A percentile compares a stretch with the other conserved stretches of the same genome.
These are phyloP conservation scores for Mesoclemmys tuberculata DNA, from an alignment of 2,113 vertebrate species.

Conservation along the genomic window DNA sequence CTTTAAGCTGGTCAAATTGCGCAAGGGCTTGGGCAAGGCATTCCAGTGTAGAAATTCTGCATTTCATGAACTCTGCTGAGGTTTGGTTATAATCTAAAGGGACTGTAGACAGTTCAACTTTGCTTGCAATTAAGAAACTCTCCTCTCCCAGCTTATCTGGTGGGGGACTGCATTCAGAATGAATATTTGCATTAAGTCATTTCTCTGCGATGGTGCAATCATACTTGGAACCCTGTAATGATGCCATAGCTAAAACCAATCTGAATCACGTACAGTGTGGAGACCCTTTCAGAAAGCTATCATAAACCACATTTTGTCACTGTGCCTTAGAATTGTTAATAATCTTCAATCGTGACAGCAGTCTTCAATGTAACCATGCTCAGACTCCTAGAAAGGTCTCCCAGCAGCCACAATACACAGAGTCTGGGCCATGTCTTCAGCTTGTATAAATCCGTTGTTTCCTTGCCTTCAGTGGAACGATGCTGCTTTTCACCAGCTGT, in stretches of 20 bases:
- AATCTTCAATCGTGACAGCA: background rate
- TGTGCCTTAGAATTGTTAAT: background rate
- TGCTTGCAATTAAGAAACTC: background rate
- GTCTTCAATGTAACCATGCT: background rate
- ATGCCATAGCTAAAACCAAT: background rate
- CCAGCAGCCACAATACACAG: background rate
- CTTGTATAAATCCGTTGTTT: background rate
- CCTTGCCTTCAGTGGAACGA: background rate
- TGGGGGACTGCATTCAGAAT: fast-evolving
- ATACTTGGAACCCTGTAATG: background rate
- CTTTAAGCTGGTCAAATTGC: fast-evolving
- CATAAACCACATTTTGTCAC: background rate
- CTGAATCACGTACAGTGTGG: no score
- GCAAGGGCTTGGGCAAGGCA: fast-evolving
- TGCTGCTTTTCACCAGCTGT: background rate
- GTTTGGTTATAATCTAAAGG: background rate
- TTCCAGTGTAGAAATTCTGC: fast-evolving
- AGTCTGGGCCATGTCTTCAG: background rate
- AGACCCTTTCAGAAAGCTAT: background rate
- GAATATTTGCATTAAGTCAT: no score
- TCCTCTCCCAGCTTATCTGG: no score
- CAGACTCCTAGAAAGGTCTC: no score
- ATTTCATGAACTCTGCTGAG: background rate
- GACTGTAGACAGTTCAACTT: background rate
- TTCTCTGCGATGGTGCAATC: background rate